Base-by-base conservation (phyloP, 2,113 vertebrate genomes). In the Girardinichthys multiradiatus region DNA sequence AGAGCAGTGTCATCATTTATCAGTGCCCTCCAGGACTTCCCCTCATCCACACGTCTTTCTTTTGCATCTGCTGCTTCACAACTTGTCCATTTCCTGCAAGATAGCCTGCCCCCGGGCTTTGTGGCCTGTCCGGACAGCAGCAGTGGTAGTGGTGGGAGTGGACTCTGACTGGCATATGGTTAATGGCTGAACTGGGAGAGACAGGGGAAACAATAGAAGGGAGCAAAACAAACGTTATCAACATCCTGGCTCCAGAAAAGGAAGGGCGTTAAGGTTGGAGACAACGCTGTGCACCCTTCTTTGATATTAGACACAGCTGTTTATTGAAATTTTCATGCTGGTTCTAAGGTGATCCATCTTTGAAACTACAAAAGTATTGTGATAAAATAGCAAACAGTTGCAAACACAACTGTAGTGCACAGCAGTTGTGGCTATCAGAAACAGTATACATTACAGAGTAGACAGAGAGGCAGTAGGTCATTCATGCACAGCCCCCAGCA, bases 161-260 rank as follows among this genome's bases (percentile, higher is more conserved):
- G 80, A 66, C 10, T 5, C 74, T 57, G 75, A 27, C 57, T 64
- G 66, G 85, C 63, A 59, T 59, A 64, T 1, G 14, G 63, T 65
- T 72, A 65, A 27, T 60, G 75, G 77, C 72, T 69, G 33, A 24
- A 73, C 72, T 24, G 72, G 74, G 72, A 80, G 77, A 90, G 87
- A 83, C 68, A 7, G 13, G 35, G 89, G 83, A 92, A 94, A 94
- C 92, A 94, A 93, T 93, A 76, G 90, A 76, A 80, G 28, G 42
- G 35, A 35, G 19, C 8, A 82, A 57, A 79, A 83, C 84, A 73
- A 86, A 71, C 68, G 77, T 86, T 64, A 80, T 90, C 89, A 88
- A 90, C 91, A 92, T 85, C 71, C 82, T 79, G 58, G 74, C 92
- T 91, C 86, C 89, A 76, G 84, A 57, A 54, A 54, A 54, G 48